Percentiles rank a stretch among this genome's conserved stretches.
phyloP scores from a whole-genome alignment of 2,113 vertebrate genomes.

The Eubucco bourcierii region DNA sequence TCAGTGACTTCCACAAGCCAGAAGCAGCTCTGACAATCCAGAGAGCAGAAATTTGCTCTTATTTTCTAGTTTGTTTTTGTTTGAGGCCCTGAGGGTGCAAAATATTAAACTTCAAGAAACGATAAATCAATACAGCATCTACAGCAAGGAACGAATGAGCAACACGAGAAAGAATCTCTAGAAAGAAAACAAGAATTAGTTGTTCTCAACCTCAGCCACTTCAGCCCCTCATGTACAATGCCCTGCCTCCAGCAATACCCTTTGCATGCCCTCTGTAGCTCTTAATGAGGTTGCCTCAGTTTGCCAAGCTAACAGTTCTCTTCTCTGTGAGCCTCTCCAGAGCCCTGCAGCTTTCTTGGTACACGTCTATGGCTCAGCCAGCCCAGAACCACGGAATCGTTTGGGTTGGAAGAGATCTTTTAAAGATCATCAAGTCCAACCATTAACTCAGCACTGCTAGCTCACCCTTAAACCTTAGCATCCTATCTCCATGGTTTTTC shows the following conservation, averaged over 20 bases:
- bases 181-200: slow-evolving; percentile 55
- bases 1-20: not conserved
- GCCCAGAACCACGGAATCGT: not conserved
- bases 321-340: not conserved
- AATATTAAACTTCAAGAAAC: slow-evolving; percentile 38
- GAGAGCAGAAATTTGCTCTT: not conserved
- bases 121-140: slow-evolving; percentile 29
- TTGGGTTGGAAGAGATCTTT: not conserved
- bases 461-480: not conserved
- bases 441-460: not conserved
- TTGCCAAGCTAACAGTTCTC: not conserved
- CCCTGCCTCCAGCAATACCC: not conserved
- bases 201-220: not conserved
- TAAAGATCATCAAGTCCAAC: not conserved
- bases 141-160: not conserved
- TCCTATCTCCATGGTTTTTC: not conserved
- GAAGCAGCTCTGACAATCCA: not conserved
- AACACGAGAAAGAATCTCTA: slow-evolving; percentile 11
- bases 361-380: not conserved
- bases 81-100: not conserved
- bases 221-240: not conserved
- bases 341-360: not conserved
- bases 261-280: not conserved
- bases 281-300: not conserved
- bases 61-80: slow-evolving; percentile 13